Evolutionary conservation across 2,113 vertebrate species (phyloP).

Genomic region (Cyanoramphus novaezelandiae): DNA sequence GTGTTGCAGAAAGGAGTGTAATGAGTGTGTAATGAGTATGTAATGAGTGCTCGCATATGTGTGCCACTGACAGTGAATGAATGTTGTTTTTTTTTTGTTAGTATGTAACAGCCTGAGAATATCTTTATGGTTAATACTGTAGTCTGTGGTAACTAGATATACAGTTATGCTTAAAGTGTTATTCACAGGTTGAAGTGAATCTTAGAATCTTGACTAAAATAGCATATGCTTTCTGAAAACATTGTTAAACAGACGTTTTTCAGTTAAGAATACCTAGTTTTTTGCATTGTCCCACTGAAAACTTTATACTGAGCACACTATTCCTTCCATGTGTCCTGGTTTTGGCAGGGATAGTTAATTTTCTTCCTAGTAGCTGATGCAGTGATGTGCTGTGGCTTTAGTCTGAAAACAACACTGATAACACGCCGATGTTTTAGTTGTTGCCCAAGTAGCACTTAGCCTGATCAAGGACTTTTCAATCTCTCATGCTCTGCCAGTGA

Average conservation of each 20-base stretch:
- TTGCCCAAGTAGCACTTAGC: neutral
- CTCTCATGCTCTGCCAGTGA: neutral
- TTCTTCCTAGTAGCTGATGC: neutral
- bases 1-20: neutral
- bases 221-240: neutral
- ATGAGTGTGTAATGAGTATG: neutral
- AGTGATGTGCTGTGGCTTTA: neutral
- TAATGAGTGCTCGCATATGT: neutral
- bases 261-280: neutral
- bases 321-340: neutral
- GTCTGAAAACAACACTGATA: neutral
- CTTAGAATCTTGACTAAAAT: neutral
- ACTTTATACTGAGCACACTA: neutral
- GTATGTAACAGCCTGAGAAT: neutral
- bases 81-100: neutral
- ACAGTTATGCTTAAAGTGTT: neutral
- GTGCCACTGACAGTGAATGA: neutral
- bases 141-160: neutral
- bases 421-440: neutral
- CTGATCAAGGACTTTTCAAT: neutral
- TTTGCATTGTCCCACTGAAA: neutral
- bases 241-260: neutral
- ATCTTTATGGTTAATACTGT: neutral
- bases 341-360: neutral
- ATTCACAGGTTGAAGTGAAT: neutral